A percentile compares a stretch with the other conserved stretches of the same genome.
Conservation (phyloP, 2,113 vertebrate species). For the Xiphophorus hellerii region DNA sequence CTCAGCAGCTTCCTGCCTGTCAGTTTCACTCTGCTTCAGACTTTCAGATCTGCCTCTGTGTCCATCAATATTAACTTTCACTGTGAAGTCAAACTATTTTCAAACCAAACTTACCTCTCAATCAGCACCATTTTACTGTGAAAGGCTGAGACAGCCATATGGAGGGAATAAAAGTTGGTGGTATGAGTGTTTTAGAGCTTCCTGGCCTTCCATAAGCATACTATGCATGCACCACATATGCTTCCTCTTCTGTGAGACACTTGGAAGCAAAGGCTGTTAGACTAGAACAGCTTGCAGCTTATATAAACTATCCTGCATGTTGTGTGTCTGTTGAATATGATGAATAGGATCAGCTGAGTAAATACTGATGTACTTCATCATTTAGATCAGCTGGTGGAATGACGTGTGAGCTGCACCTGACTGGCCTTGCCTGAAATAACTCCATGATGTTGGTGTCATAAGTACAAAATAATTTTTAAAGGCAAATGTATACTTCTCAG, state of each 20-base stretch:
- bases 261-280: background rate
- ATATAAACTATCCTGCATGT: background rate
- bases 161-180: background rate
- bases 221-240: background rate
- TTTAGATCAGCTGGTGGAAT: background rate
- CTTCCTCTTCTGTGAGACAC: background rate
- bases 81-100: conserved; percentile 2
- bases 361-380: background rate
- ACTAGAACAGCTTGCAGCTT: background rate
- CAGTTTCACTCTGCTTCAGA: conserved; percentile 7
- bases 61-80: too few relatives aligned
- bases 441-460: background rate
- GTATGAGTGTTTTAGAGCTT: background rate
- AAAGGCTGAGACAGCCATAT: background rate
- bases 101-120: background rate
- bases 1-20: background rate
- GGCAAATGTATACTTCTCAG: background rate
- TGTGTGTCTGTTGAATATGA: background rate
- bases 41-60: background rate
- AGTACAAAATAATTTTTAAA: background rate
- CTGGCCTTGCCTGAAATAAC: background rate
- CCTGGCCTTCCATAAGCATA: background rate
- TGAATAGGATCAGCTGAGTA: background rate
- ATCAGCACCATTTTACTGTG: background rate
- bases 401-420: background rate